phyloP scores from a whole-genome alignment of 2,888 invertebrate genomes.

The Phasia obesa region DNA sequence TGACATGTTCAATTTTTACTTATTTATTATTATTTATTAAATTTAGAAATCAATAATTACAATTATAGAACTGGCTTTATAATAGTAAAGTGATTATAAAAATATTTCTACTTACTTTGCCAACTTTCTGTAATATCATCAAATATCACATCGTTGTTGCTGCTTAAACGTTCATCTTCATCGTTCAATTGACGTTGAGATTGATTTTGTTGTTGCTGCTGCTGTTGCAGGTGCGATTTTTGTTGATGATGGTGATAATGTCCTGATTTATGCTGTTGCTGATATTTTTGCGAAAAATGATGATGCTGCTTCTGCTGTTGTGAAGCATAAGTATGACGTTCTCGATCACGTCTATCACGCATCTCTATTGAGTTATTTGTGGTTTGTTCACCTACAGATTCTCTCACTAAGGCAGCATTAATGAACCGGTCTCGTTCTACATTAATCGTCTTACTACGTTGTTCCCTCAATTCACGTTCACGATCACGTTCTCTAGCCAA shows the following conservation, averaged over 20 bases:
- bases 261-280: slow-evolving; percentile 52
- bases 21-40: neutral
- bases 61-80: too few relatives aligned
- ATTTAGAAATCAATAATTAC: too few relatives aligned
- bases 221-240: slow-evolving; percentile 55
- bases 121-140: slow-evolving; percentile 93
- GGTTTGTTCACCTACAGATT: slow-evolving; percentile 59
- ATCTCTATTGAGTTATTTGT: slow-evolving; percentile 68
- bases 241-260: slow-evolving; percentile 70
- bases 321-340: slow-evolving; percentile 50
- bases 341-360: slow-evolving; percentile 73
- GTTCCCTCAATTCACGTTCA: slow-evolving; percentile 77
- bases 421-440: slow-evolving; percentile 71
- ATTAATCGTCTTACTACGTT: slow-evolving; percentile 72
- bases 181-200: slow-evolving; percentile 70
- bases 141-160: slow-evolving; percentile 91
- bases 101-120: slow-evolving; percentile 84
- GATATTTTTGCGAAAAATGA: slow-evolving; percentile 48
- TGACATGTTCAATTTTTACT: too few relatives aligned
- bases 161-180: slow-evolving; percentile 85
- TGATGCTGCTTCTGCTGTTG: slow-evolving; percentile 45
- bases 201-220: slow-evolving; percentile 70
- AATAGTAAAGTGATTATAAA: too few relatives aligned
- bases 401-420: slow-evolving; percentile 62
- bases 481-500: slow-evolving; percentile 69